These are phyloP conservation scores for Gorsachius magnificus DNA, from an alignment of 2,797 vertebrate species.

Conservation along the genomic window DNA sequence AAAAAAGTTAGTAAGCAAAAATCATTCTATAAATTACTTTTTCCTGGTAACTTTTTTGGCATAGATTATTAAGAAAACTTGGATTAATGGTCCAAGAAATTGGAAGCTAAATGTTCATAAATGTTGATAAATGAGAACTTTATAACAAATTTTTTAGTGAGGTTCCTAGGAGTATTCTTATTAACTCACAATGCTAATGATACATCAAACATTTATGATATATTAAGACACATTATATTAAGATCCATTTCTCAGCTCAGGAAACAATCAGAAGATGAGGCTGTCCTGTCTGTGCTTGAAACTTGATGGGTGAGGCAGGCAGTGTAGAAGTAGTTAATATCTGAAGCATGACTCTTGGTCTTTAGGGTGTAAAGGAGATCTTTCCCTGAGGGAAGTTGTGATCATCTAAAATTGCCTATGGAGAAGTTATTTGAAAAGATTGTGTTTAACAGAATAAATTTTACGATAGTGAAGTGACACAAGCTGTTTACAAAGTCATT, in stretches of 20 bases:
- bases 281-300: neutral
- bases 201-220: neutral
- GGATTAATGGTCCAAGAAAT: constrained; percentile 51
- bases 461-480: neutral
- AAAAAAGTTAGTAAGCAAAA: constrained; percentile 52
- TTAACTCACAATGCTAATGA: neutral
- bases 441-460: neutral
- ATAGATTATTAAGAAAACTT: constrained; percentile 26
- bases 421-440: neutral
- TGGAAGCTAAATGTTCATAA: constrained; percentile 23
- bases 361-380: neutral
- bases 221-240: neutral
- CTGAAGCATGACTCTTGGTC: neutral
- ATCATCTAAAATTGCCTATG: neutral
- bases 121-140: constrained; percentile 43
- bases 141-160: neutral
- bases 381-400: neutral
- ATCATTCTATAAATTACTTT: constrained; percentile 38
- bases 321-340: neutral
- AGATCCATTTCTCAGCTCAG: neutral
- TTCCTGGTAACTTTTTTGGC: neutral
- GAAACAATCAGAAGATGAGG: neutral
- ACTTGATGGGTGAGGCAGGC: neutral
- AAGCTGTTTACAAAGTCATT: neutral
- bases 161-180: neutral